Percentiles rank a stretch among this genome's conserved stretches.
Conservation (phyloP, 2,797 vertebrate genomes). For the Morelia viridis region DNA sequence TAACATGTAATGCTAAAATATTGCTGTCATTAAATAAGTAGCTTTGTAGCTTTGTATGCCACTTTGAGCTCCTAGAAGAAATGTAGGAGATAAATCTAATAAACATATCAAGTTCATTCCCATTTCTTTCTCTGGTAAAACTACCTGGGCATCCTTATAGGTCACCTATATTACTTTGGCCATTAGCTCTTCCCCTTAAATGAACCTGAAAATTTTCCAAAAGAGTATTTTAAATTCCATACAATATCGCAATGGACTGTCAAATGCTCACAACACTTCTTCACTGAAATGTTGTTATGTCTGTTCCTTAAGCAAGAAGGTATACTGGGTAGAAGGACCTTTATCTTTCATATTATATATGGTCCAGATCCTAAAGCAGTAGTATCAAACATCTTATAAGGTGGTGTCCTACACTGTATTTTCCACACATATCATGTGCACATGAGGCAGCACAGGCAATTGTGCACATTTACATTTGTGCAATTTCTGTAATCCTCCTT, state of each 20-base stretch:
- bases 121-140: not conserved
- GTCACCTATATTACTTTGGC: not conserved
- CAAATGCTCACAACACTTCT: not conserved
- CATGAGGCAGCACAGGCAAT: not conserved
- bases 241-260: not conserved
- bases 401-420: not conserved
- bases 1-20: conserved; percentile 63
- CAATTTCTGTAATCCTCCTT: not conserved
- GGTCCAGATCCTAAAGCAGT: not conserved
- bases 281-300: not conserved
- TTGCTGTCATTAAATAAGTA: conserved; percentile 66
- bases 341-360: not conserved
- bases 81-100: not conserved
- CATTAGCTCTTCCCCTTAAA: not conserved
- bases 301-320: not conserved
- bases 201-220: not conserved
- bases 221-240: not conserved
- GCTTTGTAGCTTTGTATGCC: conserved; percentile 29
- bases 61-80: conserved; percentile 44
- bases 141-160: not conserved
- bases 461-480: not conserved
- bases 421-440: not conserved
- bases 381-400: not conserved
- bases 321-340: not conserved
- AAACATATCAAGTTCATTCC: not conserved